Evolutionary conservation across 2,113 vertebrate genomes (phyloP), one percentile per base, ranked within the genome.

Genomic region (Plestiodon gilberti): DNA sequence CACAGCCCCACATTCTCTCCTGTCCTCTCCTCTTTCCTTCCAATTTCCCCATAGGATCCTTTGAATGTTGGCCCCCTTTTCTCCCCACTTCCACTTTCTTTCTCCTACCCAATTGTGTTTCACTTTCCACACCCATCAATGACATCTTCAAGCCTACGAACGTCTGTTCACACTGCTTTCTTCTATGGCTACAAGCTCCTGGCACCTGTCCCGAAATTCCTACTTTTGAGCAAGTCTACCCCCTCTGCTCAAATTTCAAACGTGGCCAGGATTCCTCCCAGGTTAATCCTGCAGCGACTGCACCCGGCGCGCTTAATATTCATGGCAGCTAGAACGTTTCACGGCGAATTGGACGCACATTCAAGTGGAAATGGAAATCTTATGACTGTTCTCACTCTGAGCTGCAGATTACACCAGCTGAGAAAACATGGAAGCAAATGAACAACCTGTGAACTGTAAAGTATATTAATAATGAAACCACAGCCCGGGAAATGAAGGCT

Each of bases 391-490:
- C 96, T 96, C 96, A 97, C 95, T 95, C 84, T 0, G 79, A 74
- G 86, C 95, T 0, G 76, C 95, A 94, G 96, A 97, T 96, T 96
- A 96, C 95, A 89, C 95, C 95, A 97, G 96, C 96, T 96, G 96
- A 97, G 96, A 97, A 97, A 97, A 97, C 96, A 97, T 86, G 93
- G 94, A 95, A 75, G 89, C 95, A 95, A 95, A 95, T 94, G 95
- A 96, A 96, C 96, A 96, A 96, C 95, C 96, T 94, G 94, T 96
- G 96, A 97, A 97, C 96, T 97, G 96, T 96, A 96, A 97, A 97
- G 96, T 96, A 96, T 97, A 96, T 97, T 97, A 97, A 97, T 97
- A 96, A 97, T 96, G 96, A 96, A 97, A 95, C 95, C 96, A 96
- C 95, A 96, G 95, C 92, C 96, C 90, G 86, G 93, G 96, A 97